Conservation (phyloP, 1,140 invertebrate species). For the Anagrus nilaparvatae region DNA sequence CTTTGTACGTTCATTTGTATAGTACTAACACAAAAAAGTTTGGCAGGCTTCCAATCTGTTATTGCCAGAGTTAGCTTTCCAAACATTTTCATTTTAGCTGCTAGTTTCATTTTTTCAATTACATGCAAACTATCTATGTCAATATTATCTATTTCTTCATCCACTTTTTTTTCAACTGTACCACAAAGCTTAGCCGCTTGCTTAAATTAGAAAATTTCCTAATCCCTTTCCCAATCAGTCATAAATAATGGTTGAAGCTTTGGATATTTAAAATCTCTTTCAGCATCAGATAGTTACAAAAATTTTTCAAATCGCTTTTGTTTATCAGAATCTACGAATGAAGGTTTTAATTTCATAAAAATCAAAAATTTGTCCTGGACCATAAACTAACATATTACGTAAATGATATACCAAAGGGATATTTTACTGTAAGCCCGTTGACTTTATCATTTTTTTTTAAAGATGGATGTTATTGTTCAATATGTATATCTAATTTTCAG, state of each 20-base stretch:
- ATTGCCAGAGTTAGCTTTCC: constrained; percentile 65
- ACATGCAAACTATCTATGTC: constrained; percentile 24
- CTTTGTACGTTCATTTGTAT: constrained; percentile 42
- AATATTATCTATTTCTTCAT: too few species aligned
- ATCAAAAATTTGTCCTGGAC: too few species aligned
- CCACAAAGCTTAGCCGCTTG: constrained; percentile 61
- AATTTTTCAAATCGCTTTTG: constrained; percentile 71
- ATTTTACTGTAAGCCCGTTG: too few species aligned
- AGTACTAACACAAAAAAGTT: constrained; percentile 81
- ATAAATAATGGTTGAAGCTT: constrained; percentile 52
- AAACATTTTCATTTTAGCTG: constrained; percentile 72
- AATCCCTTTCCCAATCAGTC: constrained; percentile 74
- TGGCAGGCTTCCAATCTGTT: constrained; percentile 76
- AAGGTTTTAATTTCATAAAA: too few species aligned
- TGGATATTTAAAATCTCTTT: constrained; percentile 39
- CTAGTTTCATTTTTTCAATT: constrained; percentile 48
- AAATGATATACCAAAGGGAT: too few species aligned
- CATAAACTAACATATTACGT: too few species aligned
- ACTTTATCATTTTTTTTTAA: too few species aligned
- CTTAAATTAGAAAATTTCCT: constrained; percentile 72
- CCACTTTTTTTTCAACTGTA: too few species aligned
- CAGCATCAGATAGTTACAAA: constrained; percentile 41
- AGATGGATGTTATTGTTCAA: too few species aligned
- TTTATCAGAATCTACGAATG: constrained; percentile 59
- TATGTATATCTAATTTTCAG: too few species aligned